Percentiles rank a stretch among this genome's conserved stretches.
These are phyloP conservation scores for Pangasius larnaudii DNA, from an alignment of 2,797 vertebrate species.

Conservation along the genomic window DNA sequence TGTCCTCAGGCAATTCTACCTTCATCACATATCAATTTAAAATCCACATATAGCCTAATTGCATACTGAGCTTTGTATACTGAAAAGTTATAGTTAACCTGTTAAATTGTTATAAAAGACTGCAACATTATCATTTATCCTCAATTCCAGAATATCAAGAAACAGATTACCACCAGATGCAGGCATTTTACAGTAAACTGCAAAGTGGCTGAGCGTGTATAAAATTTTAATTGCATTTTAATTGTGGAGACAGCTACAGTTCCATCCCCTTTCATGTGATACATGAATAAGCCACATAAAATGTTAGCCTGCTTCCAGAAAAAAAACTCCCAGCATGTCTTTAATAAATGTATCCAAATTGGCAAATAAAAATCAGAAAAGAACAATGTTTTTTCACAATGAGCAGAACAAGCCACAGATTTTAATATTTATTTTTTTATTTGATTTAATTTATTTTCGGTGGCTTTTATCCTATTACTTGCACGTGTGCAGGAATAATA, in stretches of 20 bases:
- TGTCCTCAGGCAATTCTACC: background rate
- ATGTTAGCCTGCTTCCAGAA: background rate
- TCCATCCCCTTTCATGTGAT: background rate
- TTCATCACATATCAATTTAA: background rate
- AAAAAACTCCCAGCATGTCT: background rate
- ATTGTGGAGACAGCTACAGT: background rate
- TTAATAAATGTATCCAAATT: background rate
- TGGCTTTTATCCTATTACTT: background rate
- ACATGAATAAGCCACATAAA: background rate
- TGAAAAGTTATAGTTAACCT: background rate
- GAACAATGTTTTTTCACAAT: background rate
- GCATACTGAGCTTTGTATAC: background rate
- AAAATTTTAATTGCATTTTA: slow-evolving; percentile 2
- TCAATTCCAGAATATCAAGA: background rate
- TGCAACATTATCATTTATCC: background rate
- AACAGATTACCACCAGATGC: background rate
- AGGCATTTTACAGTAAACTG: background rate
- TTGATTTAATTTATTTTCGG: background rate
- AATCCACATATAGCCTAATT: background rate
- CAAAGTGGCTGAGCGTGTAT: background rate
- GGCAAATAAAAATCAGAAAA: background rate
- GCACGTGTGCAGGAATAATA: background rate
- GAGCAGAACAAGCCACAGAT: background rate
- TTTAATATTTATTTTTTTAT: background rate
- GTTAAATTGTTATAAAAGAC: background rate